Evolutionary conservation across 2,113 vertebrate species (phyloP), one percentile per base, ranked within the genome.

Genomic region (Aramus guarauna): DNA sequence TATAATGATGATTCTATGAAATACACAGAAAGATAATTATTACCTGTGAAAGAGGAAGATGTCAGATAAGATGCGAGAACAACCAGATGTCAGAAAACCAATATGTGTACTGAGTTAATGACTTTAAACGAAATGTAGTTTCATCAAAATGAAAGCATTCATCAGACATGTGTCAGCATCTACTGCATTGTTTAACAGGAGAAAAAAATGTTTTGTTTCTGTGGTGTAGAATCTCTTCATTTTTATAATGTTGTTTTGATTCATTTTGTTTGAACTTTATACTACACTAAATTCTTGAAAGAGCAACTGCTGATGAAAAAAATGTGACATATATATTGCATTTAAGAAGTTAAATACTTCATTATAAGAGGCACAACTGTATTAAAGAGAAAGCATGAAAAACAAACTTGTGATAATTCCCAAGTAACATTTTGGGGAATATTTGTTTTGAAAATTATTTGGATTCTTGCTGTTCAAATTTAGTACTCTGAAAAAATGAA

Each of bases 131-230:
- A 96, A 96, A 63, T 34, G n/a, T 63, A 45, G 56, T 71, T 94
- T 91, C 76, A 91, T 91, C 81, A 92, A 68, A 92, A 75, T 87
- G 39, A 95, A 92, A 91, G 58, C 29, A 71, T 66, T 93, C 9
- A 0, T 92, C 87, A 91, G 69, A 72, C 78, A 71, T 82, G 27
- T 92, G 71, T 93, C 84, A 68, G 69, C 37, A 82, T 53, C 43
- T 81, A 56, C 52, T 22, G 23, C 19, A 41, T 29, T 76, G 50
- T 85, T 95, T 64, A 62, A 43, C 27, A 59, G 43, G 34, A 63
- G 15, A 67, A 88, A 90, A 79, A 84, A 92, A 11, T 0, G 0
- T 24, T 85, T 92, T 77, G 13, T 91, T 96, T 74, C 77, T 85
- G 45, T 81, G 26, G 7, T 64, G 10, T n/a, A 85, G 56, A 68